These are phyloP conservation scores for Sclerodermus sp. DNA, from an alignment of 2,888 invertebrate species.

Conservation along the genomic window DNA sequence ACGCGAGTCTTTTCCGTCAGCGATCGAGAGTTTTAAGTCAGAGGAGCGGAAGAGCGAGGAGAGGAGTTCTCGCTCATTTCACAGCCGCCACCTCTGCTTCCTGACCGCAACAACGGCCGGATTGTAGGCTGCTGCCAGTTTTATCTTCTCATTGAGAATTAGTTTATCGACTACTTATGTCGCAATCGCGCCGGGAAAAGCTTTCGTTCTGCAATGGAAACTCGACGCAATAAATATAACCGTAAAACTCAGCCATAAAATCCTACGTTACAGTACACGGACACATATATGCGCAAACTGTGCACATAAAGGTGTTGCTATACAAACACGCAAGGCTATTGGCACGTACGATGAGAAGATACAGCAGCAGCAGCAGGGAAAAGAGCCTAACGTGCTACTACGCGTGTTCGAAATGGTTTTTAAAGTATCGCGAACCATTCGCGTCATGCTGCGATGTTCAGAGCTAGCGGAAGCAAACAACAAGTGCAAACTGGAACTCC, in stretches of 20 bases:
- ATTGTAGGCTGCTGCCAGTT: constrained; percentile 7
- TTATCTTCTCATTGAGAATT: constrained; percentile 44
- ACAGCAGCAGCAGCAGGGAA: constrained; percentile 26
- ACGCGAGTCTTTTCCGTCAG: too few species aligned
- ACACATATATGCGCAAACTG: constrained; percentile 1
- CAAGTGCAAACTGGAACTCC: too few species aligned
- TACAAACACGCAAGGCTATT: constrained; percentile 21
- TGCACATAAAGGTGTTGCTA: not conserved
- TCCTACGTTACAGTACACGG: constrained; percentile 13
- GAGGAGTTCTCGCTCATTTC: too few species aligned
- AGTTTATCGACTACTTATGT: constrained; percentile 51
- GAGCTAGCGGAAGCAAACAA: too few species aligned
- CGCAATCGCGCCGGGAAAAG: constrained; percentile 38
- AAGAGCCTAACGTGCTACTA: constrained; percentile 26
- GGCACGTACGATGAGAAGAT: constrained; percentile 41
- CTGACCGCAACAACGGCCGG: too few species aligned
- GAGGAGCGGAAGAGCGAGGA: too few species aligned
- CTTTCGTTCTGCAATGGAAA: constrained; percentile 30
- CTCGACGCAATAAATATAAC: constrained; percentile 45
- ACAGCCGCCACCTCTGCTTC: too few species aligned
- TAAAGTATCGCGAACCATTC: constrained; percentile 14
- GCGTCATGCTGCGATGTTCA: too few species aligned
- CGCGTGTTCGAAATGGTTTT: constrained; percentile 26
- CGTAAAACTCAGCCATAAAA: constrained; percentile 42
- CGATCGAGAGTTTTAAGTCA: too few species aligned